Base-by-base conservation (phyloP, 2,888 invertebrate genomes). In the Zelleria hepariella region DNA sequence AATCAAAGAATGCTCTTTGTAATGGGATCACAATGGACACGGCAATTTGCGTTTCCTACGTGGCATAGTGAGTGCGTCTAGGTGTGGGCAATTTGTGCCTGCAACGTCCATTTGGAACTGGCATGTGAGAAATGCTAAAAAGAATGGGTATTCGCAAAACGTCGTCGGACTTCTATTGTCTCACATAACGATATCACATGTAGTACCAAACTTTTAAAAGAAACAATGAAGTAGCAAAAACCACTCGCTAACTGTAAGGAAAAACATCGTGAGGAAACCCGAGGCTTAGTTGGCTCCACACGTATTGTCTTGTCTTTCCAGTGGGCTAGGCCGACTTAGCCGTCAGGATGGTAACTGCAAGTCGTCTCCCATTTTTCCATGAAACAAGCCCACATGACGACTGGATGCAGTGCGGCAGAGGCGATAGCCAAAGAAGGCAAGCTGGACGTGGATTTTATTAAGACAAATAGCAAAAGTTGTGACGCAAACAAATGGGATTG, bases 371-470 rank as follows among this genome's bases (percentile, higher is more conserved):
- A n/a, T n/a, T n/a, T n/a, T n/a, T n/a, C 32, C 32, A 42, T 15
- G 15, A 15, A 4, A 15, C 15, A 42, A 15, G 32, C 15, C 32
- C 32, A 42, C 32, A 42, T 15, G 32, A 10, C 32, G n/a, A 42
- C 15, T 15, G 15, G 15, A 42, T 42, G 32, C 32, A 42, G 15
- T 42, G 32, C 32, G 10, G 32, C 15, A 42, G 32, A 42, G 15
- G 32, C 32, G 15, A 42, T 42, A 42, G 32, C 1, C 15, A 15
- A 10, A 42, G 32, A 42, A 42, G 32, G 32, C 15, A 15, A 42
- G 32, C 32, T 42, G 32, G 32, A 72, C 74, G 74, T 72, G 73
- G 74, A 68, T 73, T 23, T n/a, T 51, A 51, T 51, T 51, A 21
- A 21, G 51, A 51, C 23, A 51, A 51, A 51, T 51, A 51, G 51